Evolutionary conservation across 2,888 invertebrate species (phyloP), one percentile per base, ranked within the genome.

Genomic region (Cheiracanthium punctorium): DNA sequence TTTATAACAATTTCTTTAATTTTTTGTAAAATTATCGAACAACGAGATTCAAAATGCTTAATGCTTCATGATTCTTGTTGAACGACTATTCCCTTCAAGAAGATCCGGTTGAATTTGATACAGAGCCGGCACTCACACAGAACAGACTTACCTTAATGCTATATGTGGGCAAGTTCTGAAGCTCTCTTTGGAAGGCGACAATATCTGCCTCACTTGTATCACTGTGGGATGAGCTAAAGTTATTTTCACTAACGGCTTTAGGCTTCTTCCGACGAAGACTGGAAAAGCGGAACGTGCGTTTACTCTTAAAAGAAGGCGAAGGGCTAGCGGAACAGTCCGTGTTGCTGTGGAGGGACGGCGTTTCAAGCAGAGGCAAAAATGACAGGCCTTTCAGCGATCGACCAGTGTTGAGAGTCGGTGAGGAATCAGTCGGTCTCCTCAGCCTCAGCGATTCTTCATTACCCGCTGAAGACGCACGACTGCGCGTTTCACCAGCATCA

Each of bases 101-200:
- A n/a, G n/a, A n/a, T n/a, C n/a, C n/a, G n/a, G n/a, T n/a, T n/a
- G n/a, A n/a, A n/a, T n/a, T n/a, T 37, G 37, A 37, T 12, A 37
- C 5, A 10, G 37, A 37, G n/a, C n/a, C n/a, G n/a, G n/a, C n/a
- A n/a, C n/a, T 48, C n/a, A n/a, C n/a, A 37, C 4, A 37, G 10
- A 37, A 69, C n/a, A 28, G 24, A 43, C 24, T 43, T 71, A 84
- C 84, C 65, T 84, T 52, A n/a, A 91, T 91, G 85, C 91, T 92
- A 73, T 91, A 90, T 14, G 90, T 89, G 0, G 94, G 94, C 82
- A 94, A 91, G 90, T 94, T 94, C 89, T 93, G 93, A 30, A 94
- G 91, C 89, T 93, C 93, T 88, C 93, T 91, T 90, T 93, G 93
- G 90, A 94, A 93, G 52, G 93, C 93, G 37, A 93, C 91, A 65